Evolutionary conservation across 2,113 vertebrate species (phyloP), one percentile per base, ranked within the genome.

Genomic region (Otocyon megalotis): DNA sequence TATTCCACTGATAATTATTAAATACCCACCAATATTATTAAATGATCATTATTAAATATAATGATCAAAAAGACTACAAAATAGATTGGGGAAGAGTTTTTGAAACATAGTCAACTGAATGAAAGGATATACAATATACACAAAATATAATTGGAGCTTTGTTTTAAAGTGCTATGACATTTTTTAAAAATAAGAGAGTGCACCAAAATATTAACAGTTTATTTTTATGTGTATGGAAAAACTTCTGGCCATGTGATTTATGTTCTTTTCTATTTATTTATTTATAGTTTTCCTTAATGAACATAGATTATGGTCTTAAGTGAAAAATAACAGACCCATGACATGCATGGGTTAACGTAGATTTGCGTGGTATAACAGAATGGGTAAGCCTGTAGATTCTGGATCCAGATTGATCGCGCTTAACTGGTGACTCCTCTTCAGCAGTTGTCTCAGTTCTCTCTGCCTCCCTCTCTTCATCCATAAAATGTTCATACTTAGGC

Each of bases 111-210:
- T 65, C 48, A 77, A 63, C 15, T 88, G 26, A 84, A 54, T 85
- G 48, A 94, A 90, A 50, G 10, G 16, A 65, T 53, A 48, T 54
- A 2, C 1, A 63, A 56, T 37, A 65, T 16, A 67, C 56, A 37
- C 69, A 4, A 74, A 85, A 65, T 50, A 43, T 53, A 4, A 58
- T 30, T 60, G 14, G 4, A 97, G 1, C 9, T n/a, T 63, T 71
- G 12, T 79, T 92, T 96, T 71, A n/a, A 93, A 85, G 56, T 37
- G 22, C 17, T n/a, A 8, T 32, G 15, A 67, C 83, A 37, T 26
- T 50, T 83, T 91, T 96, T 35, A 20, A 65, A 91, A 86, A 37
- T 77, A 90, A 26, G 48, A 53, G 89, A 58, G 12, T 88, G 43
- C 43, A 19, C n/a, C 16, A 84, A 72, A 80, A 93, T 88, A 91